Evolutionary conservation across 23 tunicate species (phyloP), one percentile per base, ranked within the genome.

Genomic region (Halocynthia aurantium): DNA sequence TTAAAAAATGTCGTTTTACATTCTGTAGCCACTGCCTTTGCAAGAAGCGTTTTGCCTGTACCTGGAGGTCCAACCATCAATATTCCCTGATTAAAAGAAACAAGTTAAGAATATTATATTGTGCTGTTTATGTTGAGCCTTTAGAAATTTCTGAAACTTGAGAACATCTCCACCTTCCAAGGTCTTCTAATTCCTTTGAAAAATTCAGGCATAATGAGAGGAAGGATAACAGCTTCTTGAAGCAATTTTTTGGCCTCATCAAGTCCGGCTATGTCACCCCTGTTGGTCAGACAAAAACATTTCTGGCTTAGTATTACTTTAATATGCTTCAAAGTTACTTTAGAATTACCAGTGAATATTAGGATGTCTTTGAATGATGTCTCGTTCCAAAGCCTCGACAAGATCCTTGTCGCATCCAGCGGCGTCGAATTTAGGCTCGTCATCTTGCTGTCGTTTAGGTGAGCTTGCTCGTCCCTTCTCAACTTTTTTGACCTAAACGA

Each of bases 1-100:
- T 93, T 93, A 51, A 93, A 93, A 58, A 93, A 93, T 5, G 98
- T 93, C 9, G 98, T 93, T 72, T 93, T 93, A 56, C 98, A 93
- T 67, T 93, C 98, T 10, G 98, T 93, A 8, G 98, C 98, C 49
- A 93, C 98, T 57, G 98, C 98, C 87, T 93, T 93, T 40, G 98
- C 98, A 8, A 93, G 79, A 22, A 93, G 70, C 6, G 98, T 93
- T 57, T 93, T 93, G 15, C 98, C 98, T 52, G 98, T 93, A 7
- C 98, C 98, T 18, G 98, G 98, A 50, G 98, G 98, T 0, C 98
- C 98, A 50, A 87, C 89, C 94, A 87, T 93, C 69, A 93, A 76
- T 8, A 93, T 83, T 6, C 98, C 97, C 70, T 65, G 17, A 65
- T 31, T 31, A 4, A 31, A 31, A 65, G 22, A 15, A 58, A 58